phyloP scores from a whole-genome alignment of 2,797 vertebrate genomes.

The Micrastur ruficollis region DNA sequence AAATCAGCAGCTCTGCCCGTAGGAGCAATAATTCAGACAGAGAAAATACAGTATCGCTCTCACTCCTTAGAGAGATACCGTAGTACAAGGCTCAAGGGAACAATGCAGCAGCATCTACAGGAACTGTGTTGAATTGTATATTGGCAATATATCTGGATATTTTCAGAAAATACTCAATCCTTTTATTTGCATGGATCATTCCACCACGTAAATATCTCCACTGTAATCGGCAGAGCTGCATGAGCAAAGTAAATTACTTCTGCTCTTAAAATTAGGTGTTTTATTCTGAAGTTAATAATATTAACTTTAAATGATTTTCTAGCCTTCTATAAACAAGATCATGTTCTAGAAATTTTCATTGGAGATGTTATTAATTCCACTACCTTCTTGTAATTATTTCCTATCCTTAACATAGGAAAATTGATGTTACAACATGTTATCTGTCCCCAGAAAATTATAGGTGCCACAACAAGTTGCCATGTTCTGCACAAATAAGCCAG shows the following conservation, averaged over 20 bases:
- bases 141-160: background rate
- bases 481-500: constrained; percentile 5
- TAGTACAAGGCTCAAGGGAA: background rate
- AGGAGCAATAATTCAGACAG: background rate
- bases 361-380: background rate
- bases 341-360: background rate
- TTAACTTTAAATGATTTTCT: background rate
- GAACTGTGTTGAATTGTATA: background rate
- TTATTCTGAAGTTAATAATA: background rate
- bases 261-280: background rate
- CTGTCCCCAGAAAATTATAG: background rate
- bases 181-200: background rate
- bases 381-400: background rate
- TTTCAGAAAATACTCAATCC: background rate
- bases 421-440: background rate
- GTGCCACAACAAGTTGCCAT: background rate
- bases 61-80: background rate
- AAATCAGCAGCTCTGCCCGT: background rate
- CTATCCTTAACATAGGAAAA: background rate
- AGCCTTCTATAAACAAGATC: background rate
- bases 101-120: background rate
- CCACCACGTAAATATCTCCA: background rate
- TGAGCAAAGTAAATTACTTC: background rate
- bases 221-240: background rate
- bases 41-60: background rate